Base-by-base conservation (phyloP, 2,797 vertebrate genomes). In the Numenius phaeopus region DNA sequence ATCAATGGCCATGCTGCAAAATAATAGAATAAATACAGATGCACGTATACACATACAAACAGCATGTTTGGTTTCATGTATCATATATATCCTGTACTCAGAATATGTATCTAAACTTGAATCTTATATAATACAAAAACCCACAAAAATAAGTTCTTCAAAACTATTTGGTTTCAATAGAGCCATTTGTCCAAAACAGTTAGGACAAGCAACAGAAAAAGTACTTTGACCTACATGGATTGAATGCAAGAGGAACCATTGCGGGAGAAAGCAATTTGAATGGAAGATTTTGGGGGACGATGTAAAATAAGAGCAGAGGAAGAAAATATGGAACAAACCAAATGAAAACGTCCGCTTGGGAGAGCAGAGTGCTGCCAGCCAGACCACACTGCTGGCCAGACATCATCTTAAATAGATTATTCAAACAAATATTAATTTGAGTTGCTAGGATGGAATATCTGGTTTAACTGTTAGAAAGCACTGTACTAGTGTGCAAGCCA, bases 401-500 rank as follows among this genome's bases (percentile, higher is more conserved):
- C 93, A 95, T 92, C 95, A 89, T 97, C 92, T 94, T 96, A 97
- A 97, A 89, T 82, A 88, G 81, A 97, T 98, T 98, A 96, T 98
- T 98, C 96, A 98, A 98, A 97, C 97, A 98, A 98, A 98, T 97
- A 96, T 97, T 95, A 98, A 97, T 95, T 89, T 95, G 94, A 82
- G 80, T 98, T 98, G 97, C 98, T 98, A 97, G 96, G 97, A 92
- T 96, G 96, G 97, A 98, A 97, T 98, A 97, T 97, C 89, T 97
- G 95, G 34, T 86, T 96, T 96, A 95, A 89, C 94, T 96, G 92
- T 97, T 97, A 96, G 92, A 97, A 96, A 93, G 94, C 73, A 78
- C 91, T 66, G 75, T 64, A 95, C 54, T 96, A 94, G 94, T 93
- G 76, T 94, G 81, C 80, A 95, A 94, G 57, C 71, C 81, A 70